Percentiles rank a stretch among this genome's conserved stretches.
phyloP scores from a whole-genome alignment of 2,113 vertebrate species.

The human (Homo sapiens) region GRCh38 chr5:95551001-95551500 shows the following conservation, averaged over 20 bases:
- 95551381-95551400: not conserved
- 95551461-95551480: not conserved
- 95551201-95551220: slow-evolving; percentile 8
- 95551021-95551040: not conserved
- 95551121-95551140: slow-evolving; percentile 7
- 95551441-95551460: not conserved
- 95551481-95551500: slow-evolving; percentile 2
- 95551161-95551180: not conserved
- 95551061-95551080: not conserved
- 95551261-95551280: slow-evolving; percentile 30
- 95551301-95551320: not conserved
- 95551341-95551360: not conserved
- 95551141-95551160: not conserved
- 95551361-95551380: not conserved
- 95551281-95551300: not conserved
- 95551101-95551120: not conserved
- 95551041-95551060: not conserved
- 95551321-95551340: not conserved
- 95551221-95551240: not conserved
- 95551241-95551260: not conserved
- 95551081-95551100: not conserved
- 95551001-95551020: not conserved
- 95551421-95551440: not conserved
- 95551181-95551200: slow-evolving; percentile 10
- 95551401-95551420: not conserved